Evolutionary conservation across 2,888 invertebrate genomes (phyloP).

Genomic region (Cylloceria caligata): DNA sequence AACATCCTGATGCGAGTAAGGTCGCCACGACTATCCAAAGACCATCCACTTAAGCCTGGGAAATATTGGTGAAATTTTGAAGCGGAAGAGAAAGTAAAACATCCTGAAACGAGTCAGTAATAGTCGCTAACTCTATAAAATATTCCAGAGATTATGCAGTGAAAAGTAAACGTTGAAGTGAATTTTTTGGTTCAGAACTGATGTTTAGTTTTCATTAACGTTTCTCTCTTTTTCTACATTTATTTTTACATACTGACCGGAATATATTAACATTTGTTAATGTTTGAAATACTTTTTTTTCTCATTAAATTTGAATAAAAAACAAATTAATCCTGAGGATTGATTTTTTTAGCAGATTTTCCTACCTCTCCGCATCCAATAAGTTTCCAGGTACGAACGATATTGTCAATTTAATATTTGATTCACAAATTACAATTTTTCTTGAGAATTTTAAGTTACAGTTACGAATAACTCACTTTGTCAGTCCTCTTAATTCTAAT

Average conservation of each 20-base stretch:
- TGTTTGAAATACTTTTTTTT: neutral
- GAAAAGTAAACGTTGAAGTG: neutral
- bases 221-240: neutral
- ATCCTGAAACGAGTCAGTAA: neutral
- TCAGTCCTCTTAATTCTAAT: neutral
- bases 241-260: neutral
- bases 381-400: conserved; percentile 10
- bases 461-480: conserved; percentile 2
- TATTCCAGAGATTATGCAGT: neutral
- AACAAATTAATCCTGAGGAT: neutral
- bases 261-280: neutral
- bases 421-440: neutral
- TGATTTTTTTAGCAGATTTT: neutral
- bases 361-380: neutral
- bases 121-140: neutral
- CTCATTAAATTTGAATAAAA: neutral
- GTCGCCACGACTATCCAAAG: neutral
- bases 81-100: neutral
- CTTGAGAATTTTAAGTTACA: neutral
- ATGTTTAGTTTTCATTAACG: neutral
- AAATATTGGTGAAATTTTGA: neutral
- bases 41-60: neutral
- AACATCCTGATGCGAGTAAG: neutral
- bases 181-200: neutral
- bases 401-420: neutral